Percentiles rank a stretch among this genome's conserved stretches.
Evolutionary conservation across 2,888 invertebrate genomes (phyloP).

Genomic region (Suillia variegata): DNA sequence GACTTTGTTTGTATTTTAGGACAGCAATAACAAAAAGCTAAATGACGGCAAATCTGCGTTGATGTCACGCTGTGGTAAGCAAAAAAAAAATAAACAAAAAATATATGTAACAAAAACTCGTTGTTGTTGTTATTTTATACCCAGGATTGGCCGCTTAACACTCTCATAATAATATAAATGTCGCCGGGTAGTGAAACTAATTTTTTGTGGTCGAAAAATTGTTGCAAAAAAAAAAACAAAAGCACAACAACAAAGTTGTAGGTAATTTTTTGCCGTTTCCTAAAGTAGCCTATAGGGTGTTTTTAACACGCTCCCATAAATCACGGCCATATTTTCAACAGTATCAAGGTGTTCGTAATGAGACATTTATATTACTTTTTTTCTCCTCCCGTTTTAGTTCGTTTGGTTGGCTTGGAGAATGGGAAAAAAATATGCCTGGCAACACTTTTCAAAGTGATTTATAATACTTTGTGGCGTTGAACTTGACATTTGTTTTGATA

Average conservation of each 20-base stretch:
- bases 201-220: neutral
- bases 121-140: neutral
- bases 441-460: neutral
- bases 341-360: neutral
- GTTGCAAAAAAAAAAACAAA: too few species aligned
- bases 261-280: too few species aligned
- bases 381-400: too few species aligned
- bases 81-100: conserved; percentile 2
- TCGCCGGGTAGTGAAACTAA: neutral
- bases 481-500: neutral
- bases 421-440: neutral
- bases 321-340: conserved; percentile 1
- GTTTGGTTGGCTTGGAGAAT: neutral
- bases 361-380: conserved; percentile 1
- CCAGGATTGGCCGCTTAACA: neutral
- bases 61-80: too few species aligned
- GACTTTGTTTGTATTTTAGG: too few species aligned
- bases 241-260: too few species aligned
- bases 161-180: neutral
- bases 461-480: neutral
- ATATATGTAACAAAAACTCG: neutral
- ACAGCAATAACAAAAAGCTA: too few species aligned
- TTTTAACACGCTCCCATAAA: neutral
- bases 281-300: too few species aligned
- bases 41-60: too few species aligned